Evolutionary conservation across 2,888 invertebrate genomes (phyloP), one percentile per base, ranked within the genome.

Genomic region (Aquatica leii): DNA sequence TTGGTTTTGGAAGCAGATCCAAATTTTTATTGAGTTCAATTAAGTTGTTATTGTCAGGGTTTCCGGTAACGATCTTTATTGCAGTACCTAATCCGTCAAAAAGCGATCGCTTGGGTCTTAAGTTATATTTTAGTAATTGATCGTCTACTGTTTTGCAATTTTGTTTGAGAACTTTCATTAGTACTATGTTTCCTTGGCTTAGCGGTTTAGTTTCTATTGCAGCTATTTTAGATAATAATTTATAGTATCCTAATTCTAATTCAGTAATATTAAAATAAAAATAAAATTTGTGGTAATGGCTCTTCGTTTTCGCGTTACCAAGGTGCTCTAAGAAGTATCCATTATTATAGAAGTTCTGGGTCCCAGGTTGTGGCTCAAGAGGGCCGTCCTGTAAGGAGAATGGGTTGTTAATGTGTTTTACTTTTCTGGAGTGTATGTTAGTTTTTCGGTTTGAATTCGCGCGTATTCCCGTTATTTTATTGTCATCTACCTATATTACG

Each of bases 251-350:
- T 43, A 59, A n/a, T 17, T 67, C 65, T 66, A 67, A 51, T 14
- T 61, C 35, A 40, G 35, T 70, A 15, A 70, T 57, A 52, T 70
- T 70, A 65, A 67, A 67, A 43, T 70, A 70, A 58, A 70, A 70
- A 55, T 70, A 70, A 53, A 69, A 70, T 18, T 71, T 67, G 54
- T 69, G 71, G 51, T 65, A 71, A 12, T 43, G 43, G 17, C 24
- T 24, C 24, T 24, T 24, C 24, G 6, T 24, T 24, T 24, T 24
- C 24, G 24, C 24, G 6, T 24, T 24, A 24, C 24, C 6, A 2
- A 24, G 6, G 6, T 24, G 24, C 24, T 24, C 24, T 24, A 24
- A 2, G 24, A 24, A 24, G 24, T 24, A 24, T 4, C 24, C 24
- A 4, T 24, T 24, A 24, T 6, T 24, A 24, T 24, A 4, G 24